Conservation (phyloP, 2,113 vertebrate species). For the Caloenas nicobarica region DNA sequence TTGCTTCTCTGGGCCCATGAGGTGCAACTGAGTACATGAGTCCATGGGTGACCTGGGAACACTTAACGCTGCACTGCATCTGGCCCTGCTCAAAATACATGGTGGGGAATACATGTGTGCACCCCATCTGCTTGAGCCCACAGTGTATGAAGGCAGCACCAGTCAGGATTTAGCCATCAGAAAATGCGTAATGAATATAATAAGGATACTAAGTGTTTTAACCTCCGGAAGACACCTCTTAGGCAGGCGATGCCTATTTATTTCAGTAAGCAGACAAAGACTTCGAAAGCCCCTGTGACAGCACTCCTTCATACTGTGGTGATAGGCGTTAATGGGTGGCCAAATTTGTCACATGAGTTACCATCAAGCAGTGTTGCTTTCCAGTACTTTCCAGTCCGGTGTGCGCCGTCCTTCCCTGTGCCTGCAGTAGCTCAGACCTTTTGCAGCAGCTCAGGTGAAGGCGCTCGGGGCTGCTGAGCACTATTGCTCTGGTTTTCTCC, state of each 20-base stretch:
- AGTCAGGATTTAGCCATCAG: conserved; percentile 17
- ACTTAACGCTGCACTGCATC: not conserved
- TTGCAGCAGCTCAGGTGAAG: not conserved
- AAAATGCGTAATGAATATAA: not conserved
- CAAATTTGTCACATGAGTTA: not conserved
- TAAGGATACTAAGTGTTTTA: not conserved
- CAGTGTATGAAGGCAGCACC: not conserved
- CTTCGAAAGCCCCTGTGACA: not conserved
- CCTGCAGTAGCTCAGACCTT: not conserved
- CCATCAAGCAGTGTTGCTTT: not conserved
- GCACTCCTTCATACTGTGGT: not conserved
- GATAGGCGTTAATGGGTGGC: accelerated
- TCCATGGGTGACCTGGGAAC: not conserved
- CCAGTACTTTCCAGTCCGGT: not conserved
- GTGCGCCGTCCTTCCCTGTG: not conserved
- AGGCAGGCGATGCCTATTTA: not conserved
- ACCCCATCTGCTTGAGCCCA: not conserved
- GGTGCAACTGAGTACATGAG: not conserved
- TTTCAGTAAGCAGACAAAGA: not conserved
- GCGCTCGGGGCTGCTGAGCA: not conserved
- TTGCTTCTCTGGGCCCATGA: not conserved
- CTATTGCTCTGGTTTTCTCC: conserved; percentile 1
- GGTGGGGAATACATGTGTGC: not conserved
- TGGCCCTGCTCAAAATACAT: not conserved
- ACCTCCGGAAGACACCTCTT: not conserved